Conservation (phyloP, 1,140 invertebrate genomes). For the Lepidostoma basale region DNA sequence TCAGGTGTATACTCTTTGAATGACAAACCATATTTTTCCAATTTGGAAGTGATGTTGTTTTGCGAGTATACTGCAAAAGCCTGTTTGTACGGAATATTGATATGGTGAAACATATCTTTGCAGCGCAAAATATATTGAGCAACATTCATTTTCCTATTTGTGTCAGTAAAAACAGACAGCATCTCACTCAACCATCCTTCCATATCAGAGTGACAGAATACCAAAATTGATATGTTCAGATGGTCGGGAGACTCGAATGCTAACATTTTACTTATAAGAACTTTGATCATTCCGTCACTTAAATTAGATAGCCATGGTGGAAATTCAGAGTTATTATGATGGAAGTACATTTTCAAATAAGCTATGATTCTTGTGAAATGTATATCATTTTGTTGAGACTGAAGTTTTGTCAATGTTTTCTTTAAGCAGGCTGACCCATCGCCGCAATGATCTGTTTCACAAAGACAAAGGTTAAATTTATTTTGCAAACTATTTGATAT, state of each 20-base stretch:
- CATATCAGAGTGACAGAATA: slow-evolving; percentile 32
- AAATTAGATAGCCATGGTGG: slow-evolving; percentile 27
- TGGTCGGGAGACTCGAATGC: slow-evolving; percentile 37
- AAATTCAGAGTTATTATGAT: slow-evolving; percentile 14
- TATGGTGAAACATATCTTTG: slow-evolving; percentile 34
- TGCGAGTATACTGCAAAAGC: slow-evolving; percentile 35
- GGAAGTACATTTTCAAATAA: slow-evolving; percentile 10
- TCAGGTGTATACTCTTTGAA: slow-evolving; percentile 36
- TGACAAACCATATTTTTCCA: slow-evolving; percentile 41
- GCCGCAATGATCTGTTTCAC: slow-evolving; percentile 23
- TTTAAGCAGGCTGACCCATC: slow-evolving; percentile 35
- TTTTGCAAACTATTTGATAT: slow-evolving; percentile 12
- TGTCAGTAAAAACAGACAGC: slow-evolving; percentile 15
- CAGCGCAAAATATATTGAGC: slow-evolving; percentile 39
- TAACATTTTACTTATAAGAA: slow-evolving; percentile 35
- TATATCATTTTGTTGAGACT: slow-evolving; percentile 44
- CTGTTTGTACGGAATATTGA: slow-evolving; percentile 38
- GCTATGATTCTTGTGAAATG: slow-evolving; percentile 37
- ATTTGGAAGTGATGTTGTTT: slow-evolving; percentile 37
- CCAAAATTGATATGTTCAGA: slow-evolving; percentile 37
- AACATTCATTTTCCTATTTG: slow-evolving; percentile 32
- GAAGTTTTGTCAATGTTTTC: slow-evolving; percentile 19
- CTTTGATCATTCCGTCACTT: slow-evolving; percentile 31
- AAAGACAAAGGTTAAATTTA: slow-evolving; percentile 31
- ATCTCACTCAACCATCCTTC: slow-evolving; percentile 36